Conservation (phyloP, 2,888 invertebrate species). For the Patella caerulea region DNA sequence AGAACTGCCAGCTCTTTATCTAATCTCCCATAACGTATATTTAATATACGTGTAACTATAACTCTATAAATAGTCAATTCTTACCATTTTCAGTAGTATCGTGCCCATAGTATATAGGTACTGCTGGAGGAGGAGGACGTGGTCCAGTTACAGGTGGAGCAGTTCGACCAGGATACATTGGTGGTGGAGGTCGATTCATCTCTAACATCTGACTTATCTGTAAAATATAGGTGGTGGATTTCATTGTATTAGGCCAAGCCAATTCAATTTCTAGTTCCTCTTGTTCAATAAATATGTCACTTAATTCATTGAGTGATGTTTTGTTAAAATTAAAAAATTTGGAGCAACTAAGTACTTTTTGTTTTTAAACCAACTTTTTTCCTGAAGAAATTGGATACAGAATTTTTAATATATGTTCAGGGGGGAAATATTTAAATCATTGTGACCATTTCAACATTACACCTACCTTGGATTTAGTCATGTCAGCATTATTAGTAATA, state of each 20-base stretch:
- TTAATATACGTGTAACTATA: neutral
- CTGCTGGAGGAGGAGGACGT: slow-evolving; percentile 33
- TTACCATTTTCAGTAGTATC: slow-evolving; percentile 87
- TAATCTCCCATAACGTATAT: too few relatives aligned
- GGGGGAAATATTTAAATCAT: too few relatives aligned
- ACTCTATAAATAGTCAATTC: neutral
- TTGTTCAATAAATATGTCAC: too few relatives aligned
- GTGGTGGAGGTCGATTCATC: slow-evolving; percentile 26
- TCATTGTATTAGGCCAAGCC: too few relatives aligned
- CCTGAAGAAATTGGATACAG: too few relatives aligned
- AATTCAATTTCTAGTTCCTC: too few relatives aligned
- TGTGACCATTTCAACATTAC: neutral
- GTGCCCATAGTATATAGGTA: slow-evolving; percentile 76
- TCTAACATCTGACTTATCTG: slow-evolving; percentile 49
- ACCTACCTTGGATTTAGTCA: slow-evolving; percentile 13
- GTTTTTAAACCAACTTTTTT: too few relatives aligned
- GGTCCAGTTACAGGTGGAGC: slow-evolving; percentile 37
- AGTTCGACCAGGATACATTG: slow-evolving; percentile 35
- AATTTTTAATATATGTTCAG: too few relatives aligned
- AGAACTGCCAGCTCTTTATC: too few relatives aligned
- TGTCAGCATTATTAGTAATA: slow-evolving; percentile 73
- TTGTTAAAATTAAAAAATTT: too few relatives aligned
- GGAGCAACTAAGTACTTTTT: too few relatives aligned
- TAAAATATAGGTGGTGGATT: neutral
- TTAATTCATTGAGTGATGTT: too few relatives aligned